Evolutionary conservation across 2,888 invertebrate species (phyloP), one percentile per base, ranked within the genome.

Genomic region (Drosophila vallismaia): DNA sequence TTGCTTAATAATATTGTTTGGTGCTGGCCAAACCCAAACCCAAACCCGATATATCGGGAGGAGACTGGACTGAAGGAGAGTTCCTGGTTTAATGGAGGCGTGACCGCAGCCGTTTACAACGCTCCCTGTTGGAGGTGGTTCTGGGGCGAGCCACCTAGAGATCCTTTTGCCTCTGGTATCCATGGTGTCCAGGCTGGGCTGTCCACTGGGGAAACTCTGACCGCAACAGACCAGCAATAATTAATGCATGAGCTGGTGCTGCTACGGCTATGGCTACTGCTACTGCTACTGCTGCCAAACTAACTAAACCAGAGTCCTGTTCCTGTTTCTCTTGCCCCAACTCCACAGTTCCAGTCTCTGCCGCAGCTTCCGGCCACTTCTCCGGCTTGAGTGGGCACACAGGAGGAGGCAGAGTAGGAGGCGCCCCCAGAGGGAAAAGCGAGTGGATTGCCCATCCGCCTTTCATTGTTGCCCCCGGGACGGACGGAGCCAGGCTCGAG

Each of bases 171-270:
- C 49, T 24, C 50, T 38, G 38, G 48, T 51, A 42, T 26, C 60
- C 55, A 62, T 59, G 70, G 60, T 70, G 56, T 56, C 71, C 45
- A 42, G 24, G 49, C 42, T 51, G 49, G 33, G 38, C 49, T 40
- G 50, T 46, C 54, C 46, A 10, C 42, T 64, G 54, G 53, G 50
- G 58, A 57, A 49, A 52, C 46, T 63, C 40, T 24, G 44, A 84
- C 84, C 88, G 70, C 86, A 87, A 75, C 83, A 78, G 86, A 77
- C 78, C 77, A 83, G 75, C 80, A 77, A 80, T 88, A 85, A 85
- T 87, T 85, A 85, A 85, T 85, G 85, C 88, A 88, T 74, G 83
- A 86, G 86, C 76, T 80, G 60, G 58, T 48, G 60, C 60, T 31
- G 36, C 58, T 31, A 12, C 56, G n/a, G 44, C 44, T 58, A 29